These are phyloP conservation scores for Opisthocomus hoazin DNA, from an alignment of 2,113 vertebrate species.

Conservation along the genomic window DNA sequence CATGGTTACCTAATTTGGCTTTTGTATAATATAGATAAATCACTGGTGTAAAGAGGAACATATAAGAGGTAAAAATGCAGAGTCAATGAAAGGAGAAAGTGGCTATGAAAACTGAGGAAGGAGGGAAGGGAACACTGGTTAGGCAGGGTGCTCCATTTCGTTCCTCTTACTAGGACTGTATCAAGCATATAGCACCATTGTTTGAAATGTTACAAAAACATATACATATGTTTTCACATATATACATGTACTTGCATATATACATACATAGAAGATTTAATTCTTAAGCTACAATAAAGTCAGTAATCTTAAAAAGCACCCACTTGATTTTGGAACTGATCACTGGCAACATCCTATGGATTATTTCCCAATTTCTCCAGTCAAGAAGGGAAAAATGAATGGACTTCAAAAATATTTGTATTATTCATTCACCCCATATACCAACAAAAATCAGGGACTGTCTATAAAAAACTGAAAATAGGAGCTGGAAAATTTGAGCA, in stretches of 20 bases:
- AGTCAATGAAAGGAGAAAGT: neutral
- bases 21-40: neutral
- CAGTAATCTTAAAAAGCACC: neutral
- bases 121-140: neutral
- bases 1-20: neutral
- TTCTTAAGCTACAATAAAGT: neutral
- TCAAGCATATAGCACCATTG: neutral
- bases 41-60: neutral
- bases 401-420: neutral
- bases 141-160: neutral
- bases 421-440: neutral
- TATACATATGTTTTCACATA: neutral
- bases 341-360: neutral
- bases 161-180: neutral
- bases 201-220: neutral
- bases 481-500: neutral
- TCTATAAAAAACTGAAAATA: neutral
- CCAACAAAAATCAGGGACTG: neutral
- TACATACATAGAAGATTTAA: neutral
- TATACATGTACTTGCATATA: accelerated
- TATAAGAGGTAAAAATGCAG: neutral
- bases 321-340: neutral
- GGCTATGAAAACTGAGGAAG: neutral
- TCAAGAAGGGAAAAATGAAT: neutral
- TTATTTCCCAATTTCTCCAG: neutral